Conservation (phyloP, 92 coral and sea anemone species). For the Porites cylindrica region DNA sequence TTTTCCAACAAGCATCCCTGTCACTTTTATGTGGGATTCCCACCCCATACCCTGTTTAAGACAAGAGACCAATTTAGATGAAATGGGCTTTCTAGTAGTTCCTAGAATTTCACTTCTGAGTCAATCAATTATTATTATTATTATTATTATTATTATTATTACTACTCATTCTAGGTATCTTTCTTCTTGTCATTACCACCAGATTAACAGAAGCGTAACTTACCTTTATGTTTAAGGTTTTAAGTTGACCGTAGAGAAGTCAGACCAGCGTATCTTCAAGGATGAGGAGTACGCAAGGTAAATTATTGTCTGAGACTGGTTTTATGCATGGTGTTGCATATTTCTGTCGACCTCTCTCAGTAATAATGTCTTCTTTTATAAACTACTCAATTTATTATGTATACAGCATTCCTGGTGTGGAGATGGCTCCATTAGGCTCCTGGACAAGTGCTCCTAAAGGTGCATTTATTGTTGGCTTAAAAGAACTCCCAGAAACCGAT, state of each 20-base stretch:
- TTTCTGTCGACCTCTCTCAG: not conserved
- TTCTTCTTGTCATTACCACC: too few species aligned
- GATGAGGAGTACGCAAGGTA: constrained; percentile 81
- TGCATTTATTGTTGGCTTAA: constrained; percentile 85
- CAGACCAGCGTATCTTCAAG: constrained; percentile 79
- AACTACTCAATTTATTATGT: not conserved
- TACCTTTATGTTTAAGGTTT: constrained; percentile 54
- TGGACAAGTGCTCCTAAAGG: constrained; percentile 84
- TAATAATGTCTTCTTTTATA: not conserved
- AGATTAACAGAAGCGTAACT: not conserved
- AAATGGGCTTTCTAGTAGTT: too few species aligned
- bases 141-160: too few species aligned
- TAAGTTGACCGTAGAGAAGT: constrained; percentile 80
- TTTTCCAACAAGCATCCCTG: too few species aligned
- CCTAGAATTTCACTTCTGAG: too few species aligned
- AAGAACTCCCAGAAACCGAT: constrained; percentile 72
- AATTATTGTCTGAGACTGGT: not conserved
- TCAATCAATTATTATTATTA: too few species aligned
- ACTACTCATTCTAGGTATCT: too few species aligned
- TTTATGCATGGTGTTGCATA: not conserved
- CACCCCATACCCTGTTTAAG: too few species aligned
- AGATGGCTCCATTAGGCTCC: constrained; percentile 70
- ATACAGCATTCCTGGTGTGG: constrained; percentile 74
- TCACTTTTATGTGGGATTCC: too few species aligned
- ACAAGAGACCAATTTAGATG: too few species aligned